phyloP scores from a whole-genome alignment of 2,888 invertebrate genomes.

The Hirtodrosophila cameraria region DNA sequence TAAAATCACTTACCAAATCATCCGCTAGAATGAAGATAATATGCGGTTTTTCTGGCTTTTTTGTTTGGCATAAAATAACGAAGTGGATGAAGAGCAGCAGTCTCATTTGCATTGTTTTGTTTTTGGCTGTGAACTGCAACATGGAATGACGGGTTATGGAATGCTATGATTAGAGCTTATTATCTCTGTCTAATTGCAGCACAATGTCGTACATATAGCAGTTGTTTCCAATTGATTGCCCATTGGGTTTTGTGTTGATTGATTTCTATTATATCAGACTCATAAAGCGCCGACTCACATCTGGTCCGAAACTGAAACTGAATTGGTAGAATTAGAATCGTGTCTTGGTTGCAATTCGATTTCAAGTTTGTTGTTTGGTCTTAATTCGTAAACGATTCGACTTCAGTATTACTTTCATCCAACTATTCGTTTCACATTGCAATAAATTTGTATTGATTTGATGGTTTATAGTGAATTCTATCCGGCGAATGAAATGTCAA shows the following conservation, averaged over 20 bases:
- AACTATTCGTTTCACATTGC: slow-evolving; percentile 2
- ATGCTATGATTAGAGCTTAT: slow-evolving; percentile 51
- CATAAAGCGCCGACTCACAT: slow-evolving; percentile 41
- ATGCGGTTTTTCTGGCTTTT: slow-evolving; percentile 85
- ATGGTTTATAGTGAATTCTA: slow-evolving; percentile 12
- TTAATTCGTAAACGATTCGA: slow-evolving; percentile 28
- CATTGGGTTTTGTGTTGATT: slow-evolving; percentile 48
- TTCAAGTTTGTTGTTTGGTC: slow-evolving; percentile 39
- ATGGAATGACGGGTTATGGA: slow-evolving; percentile 2
- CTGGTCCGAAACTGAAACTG: slow-evolving; percentile 42
- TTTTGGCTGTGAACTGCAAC: slow-evolving; percentile 1
- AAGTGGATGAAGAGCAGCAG: slow-evolving; percentile 22
- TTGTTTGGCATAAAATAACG: slow-evolving; percentile 29
- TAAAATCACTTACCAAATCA: slow-evolving; percentile 89
- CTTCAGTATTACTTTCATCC: slow-evolving; percentile 2
- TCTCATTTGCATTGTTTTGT: slow-evolving; percentile 49
- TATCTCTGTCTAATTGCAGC: slow-evolving; percentile 53
- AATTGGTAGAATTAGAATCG: slow-evolving; percentile 48
- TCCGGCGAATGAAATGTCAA: slow-evolving; percentile 12
- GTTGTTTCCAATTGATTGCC: slow-evolving; percentile 36
- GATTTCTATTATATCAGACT: slow-evolving; percentile 48
- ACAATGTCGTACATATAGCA: slow-evolving; percentile 42
- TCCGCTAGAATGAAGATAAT: slow-evolving; percentile 94
- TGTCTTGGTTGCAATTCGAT: slow-evolving; percentile 20
- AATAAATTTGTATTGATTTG: slow-evolving; percentile 17